Evolutionary conservation across 2,113 vertebrate genomes (phyloP).

Genomic region (Ailurus styani): DNA sequence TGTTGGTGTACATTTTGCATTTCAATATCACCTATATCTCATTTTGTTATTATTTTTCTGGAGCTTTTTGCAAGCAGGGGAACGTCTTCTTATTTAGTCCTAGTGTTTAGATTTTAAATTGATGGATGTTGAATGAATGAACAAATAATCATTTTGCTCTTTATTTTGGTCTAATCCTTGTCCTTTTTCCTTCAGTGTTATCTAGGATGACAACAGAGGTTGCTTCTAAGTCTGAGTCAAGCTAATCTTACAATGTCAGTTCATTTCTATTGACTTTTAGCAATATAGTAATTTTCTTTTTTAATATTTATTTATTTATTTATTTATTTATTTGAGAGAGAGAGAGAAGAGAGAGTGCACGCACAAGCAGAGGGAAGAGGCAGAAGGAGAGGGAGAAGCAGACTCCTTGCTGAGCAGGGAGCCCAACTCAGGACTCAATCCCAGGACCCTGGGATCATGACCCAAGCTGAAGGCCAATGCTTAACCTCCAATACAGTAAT

Average conservation of each 20-base stretch:
- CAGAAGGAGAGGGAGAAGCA: too few species aligned
- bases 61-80: background rate
- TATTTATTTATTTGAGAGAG: too few species aligned
- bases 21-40: background rate
- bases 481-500: too few species aligned
- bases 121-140: background rate
- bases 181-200: background rate
- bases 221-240: background rate
- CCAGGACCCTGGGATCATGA: too few species aligned
- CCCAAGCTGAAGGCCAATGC: too few species aligned
- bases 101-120: background rate
- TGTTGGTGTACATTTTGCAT: background rate
- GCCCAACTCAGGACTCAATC: too few species aligned
- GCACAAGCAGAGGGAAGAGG: too few species aligned
- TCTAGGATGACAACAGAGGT: background rate
- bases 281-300: too few species aligned
- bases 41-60: background rate
- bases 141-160: background rate
- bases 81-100: background rate
- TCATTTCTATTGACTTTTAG: background rate
- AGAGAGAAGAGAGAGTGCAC: too few species aligned
- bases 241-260: background rate
- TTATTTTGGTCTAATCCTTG: slow-evolving; percentile 1
- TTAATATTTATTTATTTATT: too few species aligned
- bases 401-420: too few species aligned